A percentile compares a stretch with the other conserved stretches of the same genome.
phyloP scores from a whole-genome alignment of 2,113 vertebrate genomes.

The Anoplopoma fimbria region DNA sequence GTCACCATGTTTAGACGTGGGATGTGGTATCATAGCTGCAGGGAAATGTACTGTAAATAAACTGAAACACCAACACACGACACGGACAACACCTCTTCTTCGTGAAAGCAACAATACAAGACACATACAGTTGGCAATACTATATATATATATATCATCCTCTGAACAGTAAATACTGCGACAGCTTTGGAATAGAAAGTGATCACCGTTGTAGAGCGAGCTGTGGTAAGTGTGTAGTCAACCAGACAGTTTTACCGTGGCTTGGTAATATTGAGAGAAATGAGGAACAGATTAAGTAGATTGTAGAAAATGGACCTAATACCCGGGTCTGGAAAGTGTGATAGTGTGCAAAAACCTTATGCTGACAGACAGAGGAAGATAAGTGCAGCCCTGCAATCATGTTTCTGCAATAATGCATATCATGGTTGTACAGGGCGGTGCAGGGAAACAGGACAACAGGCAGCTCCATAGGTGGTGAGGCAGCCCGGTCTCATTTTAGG shows the following conservation, averaged over 20 bases:
- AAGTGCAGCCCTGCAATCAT: conserved; percentile 46
- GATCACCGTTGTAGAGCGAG: no score
- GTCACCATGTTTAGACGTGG: background rate
- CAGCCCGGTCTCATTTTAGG: background rate
- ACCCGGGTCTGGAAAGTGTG: conserved; percentile 37
- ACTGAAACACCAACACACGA: background rate
- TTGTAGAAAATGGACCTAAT: conserved; percentile 46
- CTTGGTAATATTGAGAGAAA: conserved; percentile 36
- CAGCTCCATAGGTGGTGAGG: conserved; percentile 8
- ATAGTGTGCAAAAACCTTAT: conserved; percentile 32
- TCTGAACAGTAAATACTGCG: background rate
- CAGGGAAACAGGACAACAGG: conserved; percentile 18
- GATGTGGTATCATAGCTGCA: background rate
- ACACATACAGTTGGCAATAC: background rate
- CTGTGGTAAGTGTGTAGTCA: conserved; percentile 41
- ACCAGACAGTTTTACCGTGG: conserved; percentile 38
- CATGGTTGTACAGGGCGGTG: conserved; percentile 10
- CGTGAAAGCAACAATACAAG: background rate
- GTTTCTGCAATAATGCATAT: conserved; percentile 36
- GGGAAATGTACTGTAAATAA: conserved; percentile 5
- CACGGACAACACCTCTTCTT: background rate
- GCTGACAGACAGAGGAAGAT: conserved; percentile 52
- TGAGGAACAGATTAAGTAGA: conserved; percentile 46
- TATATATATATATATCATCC: conserved; percentile 6
- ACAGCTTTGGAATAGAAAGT: no score